Evolutionary conservation across 2,113 vertebrate species (phyloP).

Genomic region (Leiothrix lutea): DNA sequence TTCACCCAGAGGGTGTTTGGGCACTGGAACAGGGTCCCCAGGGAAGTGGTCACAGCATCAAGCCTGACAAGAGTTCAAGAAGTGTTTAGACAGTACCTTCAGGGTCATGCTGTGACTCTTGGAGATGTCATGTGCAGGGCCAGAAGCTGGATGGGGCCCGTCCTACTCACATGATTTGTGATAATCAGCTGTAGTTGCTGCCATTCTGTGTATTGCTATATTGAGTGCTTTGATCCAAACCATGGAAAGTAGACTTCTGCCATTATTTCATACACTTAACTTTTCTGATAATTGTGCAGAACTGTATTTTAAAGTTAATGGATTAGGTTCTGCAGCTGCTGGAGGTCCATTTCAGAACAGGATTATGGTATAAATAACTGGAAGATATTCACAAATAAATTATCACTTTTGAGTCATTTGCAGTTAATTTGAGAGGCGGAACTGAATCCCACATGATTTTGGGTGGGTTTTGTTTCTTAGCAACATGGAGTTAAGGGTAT

Average conservation of each 20-base stretch:
- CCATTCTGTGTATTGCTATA: not conserved
- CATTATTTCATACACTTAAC: not conserved
- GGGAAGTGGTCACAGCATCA: not conserved
- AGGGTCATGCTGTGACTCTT: not conserved
- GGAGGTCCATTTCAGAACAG: not conserved
- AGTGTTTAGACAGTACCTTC: not conserved
- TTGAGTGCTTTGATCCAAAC: not conserved
- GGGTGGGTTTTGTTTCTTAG: not conserved
- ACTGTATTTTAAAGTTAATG: not conserved
- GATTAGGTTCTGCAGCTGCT: not conserved
- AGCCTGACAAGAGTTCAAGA: not conserved
- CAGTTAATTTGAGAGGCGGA: not conserved
- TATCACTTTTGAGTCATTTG: not conserved
- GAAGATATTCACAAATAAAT: not conserved
- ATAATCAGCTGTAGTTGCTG: not conserved
- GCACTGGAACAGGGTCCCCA: not conserved
- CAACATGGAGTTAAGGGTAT: not conserved
- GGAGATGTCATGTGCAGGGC: not conserved
- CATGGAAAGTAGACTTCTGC: not conserved
- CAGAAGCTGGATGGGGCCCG: not conserved
- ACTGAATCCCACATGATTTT: not conserved
- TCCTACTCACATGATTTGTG: not conserved
- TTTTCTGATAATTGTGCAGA: not conserved
- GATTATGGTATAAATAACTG: not conserved
- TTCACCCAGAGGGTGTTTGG: not conserved